These are phyloP conservation scores for Clostera curtula DNA, from an alignment of 2,888 invertebrate species.

Conservation along the genomic window DNA sequence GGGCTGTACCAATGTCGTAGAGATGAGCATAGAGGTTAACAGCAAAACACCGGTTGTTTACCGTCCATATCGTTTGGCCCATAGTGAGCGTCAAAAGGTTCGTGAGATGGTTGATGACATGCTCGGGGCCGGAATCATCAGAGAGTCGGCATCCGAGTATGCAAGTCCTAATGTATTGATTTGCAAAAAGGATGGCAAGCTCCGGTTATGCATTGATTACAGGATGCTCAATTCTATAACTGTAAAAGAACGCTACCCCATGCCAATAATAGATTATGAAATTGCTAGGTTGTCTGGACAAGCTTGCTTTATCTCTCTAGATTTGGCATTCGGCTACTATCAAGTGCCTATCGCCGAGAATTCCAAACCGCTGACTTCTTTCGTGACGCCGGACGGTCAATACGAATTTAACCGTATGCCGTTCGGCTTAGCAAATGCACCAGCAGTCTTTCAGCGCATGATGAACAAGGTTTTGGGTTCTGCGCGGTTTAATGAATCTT, in stretches of 20 bases:
- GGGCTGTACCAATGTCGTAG: neutral
- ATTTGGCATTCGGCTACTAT: conserved; percentile 3
- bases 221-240: neutral
- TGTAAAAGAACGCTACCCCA: conserved; percentile 3
- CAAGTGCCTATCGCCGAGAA: conserved; percentile 12
- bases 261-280: conserved; percentile 13
- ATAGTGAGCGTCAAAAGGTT: neutral
- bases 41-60: neutral
- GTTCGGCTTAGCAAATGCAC: conserved; percentile 20
- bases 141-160: conserved; percentile 3
- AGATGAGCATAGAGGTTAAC: neutral
- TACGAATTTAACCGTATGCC: conserved; percentile 19
- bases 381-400: no score
- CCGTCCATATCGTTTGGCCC: neutral
- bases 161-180: conserved; percentile 5
- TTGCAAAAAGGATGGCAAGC: conserved; percentile 1
- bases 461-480: conserved; percentile 17
- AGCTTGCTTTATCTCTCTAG: conserved; percentile 8
- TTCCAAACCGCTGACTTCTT: conserved; percentile 20
- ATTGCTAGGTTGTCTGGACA: conserved; percentile 14
- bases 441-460: conserved; percentile 18
- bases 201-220: conserved; percentile 1
- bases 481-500: no score
- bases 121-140: conserved; percentile 1
- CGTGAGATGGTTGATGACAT: conserved; percentile 1